Base-by-base conservation (phyloP, 2,888 invertebrate genomes). In the Tanytarsus gracilentus region DNA sequence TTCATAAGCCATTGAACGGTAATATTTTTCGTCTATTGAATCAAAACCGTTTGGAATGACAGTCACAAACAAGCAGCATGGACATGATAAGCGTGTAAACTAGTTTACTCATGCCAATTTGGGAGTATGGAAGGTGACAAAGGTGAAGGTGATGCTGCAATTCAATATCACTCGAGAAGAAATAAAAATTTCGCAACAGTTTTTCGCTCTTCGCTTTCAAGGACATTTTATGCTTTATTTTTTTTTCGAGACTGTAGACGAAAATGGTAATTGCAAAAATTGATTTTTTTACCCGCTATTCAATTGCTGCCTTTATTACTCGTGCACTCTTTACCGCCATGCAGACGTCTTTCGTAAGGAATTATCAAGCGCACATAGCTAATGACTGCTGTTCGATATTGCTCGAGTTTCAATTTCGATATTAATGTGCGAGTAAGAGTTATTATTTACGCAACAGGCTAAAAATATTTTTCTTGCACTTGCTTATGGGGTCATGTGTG, bases 381-480 rank as follows among this genome's bases (percentile, higher is more conserved):
- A n/a, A n/a, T n/a, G n/a, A n/a, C n/a, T n/a, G n/a, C n/a, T n/a
- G n/a, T n/a, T n/a, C n/a, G n/a, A 16, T 36, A 40, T 9, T 40
- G 40, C 40, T 40, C 40, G 18, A 40, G 16, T 40, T 40, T 40
- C 18, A 14, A n/a, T 36, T n/a, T 36, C 14, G 36, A 16, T 36
- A 40, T 40, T 40, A 40, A 16, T 40, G 18, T 14, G 21, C 40
- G 16, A 14, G 21, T 16, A 16, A 1, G 16, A 40, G 16, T 40
- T 40, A 40, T 40, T 40, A 40, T 40, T 40, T 40, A 40, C 40
- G 14, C 14, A 40, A 40, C 40, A 16, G 40, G 40, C 40, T 40
- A n/a, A n/a, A n/a, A n/a, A n/a, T n/a, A n/a, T n/a, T n/a, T n/a
- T n/a, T n/a, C n/a, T n/a, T n/a, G n/a, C n/a, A n/a, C n/a, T n/a